Evolutionary conservation across 2,797 vertebrate genomes (phyloP).

Genomic region (Micrastur ruficollis): DNA sequence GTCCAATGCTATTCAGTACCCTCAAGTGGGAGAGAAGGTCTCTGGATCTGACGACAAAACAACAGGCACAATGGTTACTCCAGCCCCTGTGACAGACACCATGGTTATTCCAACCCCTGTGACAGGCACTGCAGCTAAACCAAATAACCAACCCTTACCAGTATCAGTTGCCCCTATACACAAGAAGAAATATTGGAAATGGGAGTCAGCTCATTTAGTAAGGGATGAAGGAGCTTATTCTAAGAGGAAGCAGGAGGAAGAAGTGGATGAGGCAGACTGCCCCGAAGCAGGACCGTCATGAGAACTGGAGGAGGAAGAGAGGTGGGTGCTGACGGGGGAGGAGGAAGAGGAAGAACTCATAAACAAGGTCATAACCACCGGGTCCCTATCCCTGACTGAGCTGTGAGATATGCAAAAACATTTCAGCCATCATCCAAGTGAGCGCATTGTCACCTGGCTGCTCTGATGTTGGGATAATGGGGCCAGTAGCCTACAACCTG

Average conservation of each 20-base stretch:
- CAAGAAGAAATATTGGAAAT: background rate
- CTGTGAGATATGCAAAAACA: background rate
- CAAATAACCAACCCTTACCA: no score
- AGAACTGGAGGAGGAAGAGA: background rate
- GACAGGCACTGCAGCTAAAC: background rate
- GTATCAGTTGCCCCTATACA: background rate
- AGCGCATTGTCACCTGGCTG: background rate
- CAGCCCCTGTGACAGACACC: no score
- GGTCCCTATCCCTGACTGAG: no score
- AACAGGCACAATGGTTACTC: no score
- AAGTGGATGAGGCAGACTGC: no score
- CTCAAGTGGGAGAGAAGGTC: no score
- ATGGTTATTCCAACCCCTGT: no score
- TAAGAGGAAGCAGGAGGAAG: no score
- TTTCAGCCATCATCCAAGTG: background rate
- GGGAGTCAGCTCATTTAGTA: background rate
- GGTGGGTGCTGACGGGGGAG: no score
- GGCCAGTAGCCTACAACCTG: no score
- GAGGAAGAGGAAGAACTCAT: background rate
- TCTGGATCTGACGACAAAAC: no score
- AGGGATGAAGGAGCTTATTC: background rate
- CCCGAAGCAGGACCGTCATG: background rate
- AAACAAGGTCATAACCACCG: background rate
- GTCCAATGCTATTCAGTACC: no score
- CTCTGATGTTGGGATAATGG: background rate